Evolutionary conservation across 2,113 vertebrate species (phyloP).

Genomic region (Patagioenas fasciata): DNA sequence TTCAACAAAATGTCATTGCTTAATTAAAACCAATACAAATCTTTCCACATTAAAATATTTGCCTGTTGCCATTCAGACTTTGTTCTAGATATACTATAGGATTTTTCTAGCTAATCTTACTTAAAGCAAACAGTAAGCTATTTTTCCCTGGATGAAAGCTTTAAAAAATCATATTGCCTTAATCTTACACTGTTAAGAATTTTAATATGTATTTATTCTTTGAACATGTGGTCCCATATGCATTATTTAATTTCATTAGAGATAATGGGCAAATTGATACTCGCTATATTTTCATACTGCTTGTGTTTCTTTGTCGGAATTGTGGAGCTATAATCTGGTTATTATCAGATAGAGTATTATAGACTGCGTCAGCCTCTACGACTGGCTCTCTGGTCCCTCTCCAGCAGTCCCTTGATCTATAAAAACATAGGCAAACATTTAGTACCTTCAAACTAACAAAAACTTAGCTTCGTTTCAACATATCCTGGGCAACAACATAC

Average conservation of each 20-base stretch:
- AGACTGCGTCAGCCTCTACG: neutral
- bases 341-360: slow-evolving; percentile 1
- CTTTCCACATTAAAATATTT: slow-evolving; percentile 25
- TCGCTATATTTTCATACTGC: neutral
- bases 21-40: slow-evolving; percentile 47
- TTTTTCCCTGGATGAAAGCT: slow-evolving; percentile 48
- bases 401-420: neutral
- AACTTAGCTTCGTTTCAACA: neutral
- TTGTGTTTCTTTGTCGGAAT: neutral
- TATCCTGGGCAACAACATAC: neutral
- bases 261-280: slow-evolving; percentile 59
- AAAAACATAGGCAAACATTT: neutral
- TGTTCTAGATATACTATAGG: neutral
- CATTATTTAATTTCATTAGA: slow-evolving; percentile 64
- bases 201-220: slow-evolving; percentile 64
- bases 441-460: neutral
- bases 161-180: slow-evolving; percentile 33
- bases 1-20: neutral
- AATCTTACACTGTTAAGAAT: slow-evolving; percentile 53
- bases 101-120: slow-evolving; percentile 41
- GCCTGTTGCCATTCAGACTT: neutral
- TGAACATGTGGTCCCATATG: neutral
- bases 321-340: slow-evolving; percentile 24
- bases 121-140: slow-evolving; percentile 30
- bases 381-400: neutral